Conservation (phyloP, 2,113 vertebrate genomes). For the Chionodraco myersi region DNA sequence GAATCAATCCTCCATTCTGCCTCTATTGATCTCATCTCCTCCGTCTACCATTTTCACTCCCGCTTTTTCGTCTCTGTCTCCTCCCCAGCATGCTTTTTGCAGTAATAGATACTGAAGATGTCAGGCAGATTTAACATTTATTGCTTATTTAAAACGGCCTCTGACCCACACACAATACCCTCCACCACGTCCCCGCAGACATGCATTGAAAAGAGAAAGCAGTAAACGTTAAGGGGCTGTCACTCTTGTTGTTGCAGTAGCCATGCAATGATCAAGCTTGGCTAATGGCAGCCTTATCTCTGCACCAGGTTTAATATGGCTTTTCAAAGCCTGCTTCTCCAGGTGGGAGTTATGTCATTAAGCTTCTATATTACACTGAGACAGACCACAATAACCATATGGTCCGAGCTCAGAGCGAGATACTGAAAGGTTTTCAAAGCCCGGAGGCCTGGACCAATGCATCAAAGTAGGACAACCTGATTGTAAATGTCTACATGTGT, state of each 20-base stretch:
- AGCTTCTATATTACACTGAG: slow-evolving; percentile 68
- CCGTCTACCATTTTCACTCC: slow-evolving; percentile 75
- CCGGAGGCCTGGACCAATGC: slow-evolving; percentile 42
- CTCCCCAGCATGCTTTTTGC: slow-evolving; percentile 67
- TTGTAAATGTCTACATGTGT: slow-evolving; percentile 74
- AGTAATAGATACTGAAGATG: slow-evolving; percentile 80
- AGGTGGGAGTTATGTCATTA: slow-evolving; percentile 78
- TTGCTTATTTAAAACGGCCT: slow-evolving; percentile 76
- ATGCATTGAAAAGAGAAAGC: slow-evolving; percentile 46
- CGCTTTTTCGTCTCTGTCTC: slow-evolving; percentile 58
- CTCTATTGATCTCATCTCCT: slow-evolving; percentile 81
- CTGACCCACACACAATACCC: slow-evolving; percentile 67
- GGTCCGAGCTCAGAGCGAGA: slow-evolving; percentile 46
- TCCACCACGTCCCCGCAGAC: slow-evolving; percentile 54
- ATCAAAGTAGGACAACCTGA: slow-evolving; percentile 69
- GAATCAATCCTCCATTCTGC: slow-evolving; percentile 82
- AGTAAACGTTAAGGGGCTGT: slow-evolving; percentile 45
- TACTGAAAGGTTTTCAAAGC: slow-evolving; percentile 56
- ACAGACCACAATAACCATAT: slow-evolving; percentile 63
- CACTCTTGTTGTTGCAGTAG: slow-evolving; percentile 70
- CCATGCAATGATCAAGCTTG: slow-evolving; percentile 72
- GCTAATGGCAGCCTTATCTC: slow-evolving; percentile 80
- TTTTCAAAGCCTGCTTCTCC: slow-evolving; percentile 70
- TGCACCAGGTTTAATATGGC: slow-evolving; percentile 68
- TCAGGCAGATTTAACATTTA: slow-evolving; percentile 80